These are phyloP conservation scores for Microtus montanus DNA, from an alignment of 2,113 vertebrate species.

Conservation along the genomic window DNA sequence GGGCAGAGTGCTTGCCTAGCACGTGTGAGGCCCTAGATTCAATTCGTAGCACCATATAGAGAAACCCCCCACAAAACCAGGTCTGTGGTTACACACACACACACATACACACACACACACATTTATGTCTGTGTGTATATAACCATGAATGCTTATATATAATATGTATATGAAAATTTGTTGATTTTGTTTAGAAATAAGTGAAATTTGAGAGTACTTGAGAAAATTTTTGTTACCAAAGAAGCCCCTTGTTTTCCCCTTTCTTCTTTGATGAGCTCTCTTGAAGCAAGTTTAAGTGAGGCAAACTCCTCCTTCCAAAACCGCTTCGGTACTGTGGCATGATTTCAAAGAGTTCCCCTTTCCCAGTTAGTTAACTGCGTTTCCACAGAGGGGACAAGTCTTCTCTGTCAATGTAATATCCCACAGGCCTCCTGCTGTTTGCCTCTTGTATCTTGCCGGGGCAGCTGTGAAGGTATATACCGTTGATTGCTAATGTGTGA, in stretches of 20 bases:
- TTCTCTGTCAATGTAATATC: slow-evolving; percentile 81
- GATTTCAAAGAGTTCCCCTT: slow-evolving; percentile 72
- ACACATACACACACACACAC: background rate
- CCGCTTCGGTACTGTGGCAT: slow-evolving; percentile 61
- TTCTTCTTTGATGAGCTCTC: slow-evolving; percentile 67
- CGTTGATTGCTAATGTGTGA: slow-evolving; percentile 83
- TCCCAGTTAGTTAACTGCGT: slow-evolving; percentile 79
- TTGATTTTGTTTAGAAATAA: background rate
- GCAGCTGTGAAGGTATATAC: slow-evolving; percentile 83
- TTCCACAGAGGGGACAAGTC: slow-evolving; percentile 70
- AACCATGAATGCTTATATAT: background rate
- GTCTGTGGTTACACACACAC: background rate
- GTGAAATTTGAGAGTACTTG: slow-evolving; percentile 40
- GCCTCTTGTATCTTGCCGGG: slow-evolving; percentile 80
- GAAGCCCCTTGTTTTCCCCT: background rate
- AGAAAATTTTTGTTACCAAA: slow-evolving; percentile 56
- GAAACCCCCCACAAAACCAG: background rate
- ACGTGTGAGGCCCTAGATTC: background rate
- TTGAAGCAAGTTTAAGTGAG: slow-evolving; percentile 65
- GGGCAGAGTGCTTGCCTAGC: background rate
- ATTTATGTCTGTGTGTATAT: background rate
- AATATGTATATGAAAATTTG: background rate
- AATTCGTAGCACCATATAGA: background rate
- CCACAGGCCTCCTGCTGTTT: slow-evolving; percentile 83
- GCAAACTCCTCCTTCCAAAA: slow-evolving; percentile 72